phyloP scores from a whole-genome alignment of 2,888 invertebrate species.

The Odontocerum albicorne region DNA sequence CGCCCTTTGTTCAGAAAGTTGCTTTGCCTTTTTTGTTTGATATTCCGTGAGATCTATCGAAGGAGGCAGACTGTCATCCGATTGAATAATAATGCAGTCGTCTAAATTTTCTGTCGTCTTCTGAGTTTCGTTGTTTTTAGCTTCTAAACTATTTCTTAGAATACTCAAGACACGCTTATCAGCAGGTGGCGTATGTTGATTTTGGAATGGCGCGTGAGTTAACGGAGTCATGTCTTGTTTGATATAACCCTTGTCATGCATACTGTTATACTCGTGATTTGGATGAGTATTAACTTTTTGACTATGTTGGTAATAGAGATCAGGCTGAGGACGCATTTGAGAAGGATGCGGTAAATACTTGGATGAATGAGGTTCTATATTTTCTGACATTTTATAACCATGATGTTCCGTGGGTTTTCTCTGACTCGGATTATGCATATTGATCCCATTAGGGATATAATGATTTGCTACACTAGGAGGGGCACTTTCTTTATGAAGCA shows the following conservation, averaged over 20 bases:
- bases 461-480: conserved; percentile 16
- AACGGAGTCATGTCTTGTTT: conserved; percentile 11
- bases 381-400: conserved; percentile 31
- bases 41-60: conserved; percentile 55
- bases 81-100: conserved; percentile 55
- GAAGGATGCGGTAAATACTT: conserved; percentile 21
- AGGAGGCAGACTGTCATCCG: conserved; percentile 44
- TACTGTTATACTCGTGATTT: conserved; percentile 19
- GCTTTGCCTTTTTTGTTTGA: conserved; percentile 45
- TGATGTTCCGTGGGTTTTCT: conserved; percentile 25
- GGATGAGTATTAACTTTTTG: conserved; percentile 21
- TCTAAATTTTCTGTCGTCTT: conserved; percentile 53
- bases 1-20: conserved; percentile 38
- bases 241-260: conserved; percentile 7
- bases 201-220: neutral
- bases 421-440: conserved; percentile 12
- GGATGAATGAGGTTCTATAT: conserved; percentile 28
- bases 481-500: conserved; percentile 39
- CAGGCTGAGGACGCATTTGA: conserved; percentile 28
- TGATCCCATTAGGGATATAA: conserved; percentile 32
- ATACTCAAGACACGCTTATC: conserved; percentile 72
- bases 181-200: conserved; percentile 50
- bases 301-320: conserved; percentile 21
- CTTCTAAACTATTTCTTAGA: conserved; percentile 71
- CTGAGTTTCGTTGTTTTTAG: conserved; percentile 59